Percentiles rank a stretch among this genome's conserved stretches.
Conservation (phyloP, 2,888 invertebrate genomes). For the Leptinotarsa tumamoca region DNA sequence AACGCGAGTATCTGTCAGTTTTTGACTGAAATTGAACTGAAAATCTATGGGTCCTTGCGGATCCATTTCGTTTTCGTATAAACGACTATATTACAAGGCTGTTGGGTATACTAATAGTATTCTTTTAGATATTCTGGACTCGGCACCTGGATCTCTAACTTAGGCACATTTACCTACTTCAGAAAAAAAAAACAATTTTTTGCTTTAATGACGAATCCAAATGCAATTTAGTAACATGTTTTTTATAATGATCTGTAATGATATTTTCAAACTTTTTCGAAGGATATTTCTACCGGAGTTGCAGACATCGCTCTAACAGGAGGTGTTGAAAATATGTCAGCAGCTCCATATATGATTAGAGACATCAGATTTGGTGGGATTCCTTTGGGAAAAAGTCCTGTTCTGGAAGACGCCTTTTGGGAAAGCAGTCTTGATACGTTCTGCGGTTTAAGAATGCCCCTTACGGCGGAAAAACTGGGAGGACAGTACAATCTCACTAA, state of each 20-base stretch:
- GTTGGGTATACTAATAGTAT: too few species aligned
- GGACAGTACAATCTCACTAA: constrained; percentile 84
- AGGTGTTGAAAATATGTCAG: constrained; percentile 96
- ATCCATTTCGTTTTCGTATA: too few species aligned
- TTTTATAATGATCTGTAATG: background rate
- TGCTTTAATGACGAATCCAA: too few species aligned
- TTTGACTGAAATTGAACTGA: too few species aligned
- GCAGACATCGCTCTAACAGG: constrained; percentile 90
- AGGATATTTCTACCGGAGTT: constrained; percentile 87
- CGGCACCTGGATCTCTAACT: background rate
- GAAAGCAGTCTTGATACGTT: constrained; percentile 87
- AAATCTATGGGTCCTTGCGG: too few species aligned
- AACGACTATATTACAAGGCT: too few species aligned
- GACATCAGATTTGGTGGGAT: constrained; percentile 93
- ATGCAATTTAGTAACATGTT: too few species aligned
- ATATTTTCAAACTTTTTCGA: constrained; percentile 16
- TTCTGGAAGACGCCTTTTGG: constrained; percentile 93
- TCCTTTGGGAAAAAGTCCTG: constrained; percentile 79
- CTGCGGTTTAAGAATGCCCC: constrained; percentile 93
- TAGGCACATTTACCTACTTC: background rate
- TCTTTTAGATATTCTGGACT: too few species aligned
- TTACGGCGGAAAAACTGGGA: constrained; percentile 95
- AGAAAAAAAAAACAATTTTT: too few species aligned
- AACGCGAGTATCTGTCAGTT: too few species aligned
- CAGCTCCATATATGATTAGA: constrained; percentile 87